Base-by-base conservation (phyloP, 2,113 vertebrate genomes). In the Pholis gunnellus region DNA sequence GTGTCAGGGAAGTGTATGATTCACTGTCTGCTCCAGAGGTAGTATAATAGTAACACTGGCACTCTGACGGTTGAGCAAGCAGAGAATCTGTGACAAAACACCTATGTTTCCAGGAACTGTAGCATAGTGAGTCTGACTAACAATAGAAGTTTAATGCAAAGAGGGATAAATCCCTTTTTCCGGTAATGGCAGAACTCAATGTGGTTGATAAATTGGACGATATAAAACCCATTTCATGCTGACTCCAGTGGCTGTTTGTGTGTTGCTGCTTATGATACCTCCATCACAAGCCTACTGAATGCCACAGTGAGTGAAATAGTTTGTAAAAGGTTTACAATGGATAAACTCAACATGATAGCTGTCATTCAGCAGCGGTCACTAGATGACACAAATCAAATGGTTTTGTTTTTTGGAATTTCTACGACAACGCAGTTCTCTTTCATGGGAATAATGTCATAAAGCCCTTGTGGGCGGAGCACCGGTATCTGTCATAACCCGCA, bases 171-270 rank as follows among this genome's bases (percentile, higher is more conserved):
- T 75, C 48, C 22, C 34, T 15, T 36, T 57, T 38, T 36, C 34
- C 64, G 56, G 14, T 42, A 46, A 72, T 22, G 29, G 40, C 59
- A 60, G 59, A 50, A 54, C 72, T 80, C 0, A 20, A 46, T 27
- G 31, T 50, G 70, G 72, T 20, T 56, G 83, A 85, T 77, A 64
- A 75, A 79, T 61, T 40, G 50, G 40, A 38, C 72, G 54, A 60
- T 85, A 75, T 83, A 82, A 75, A 77, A 57, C 54, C 65, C 52
- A 60, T 82, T 79, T 78, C 20, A 42, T 68, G 68, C 82, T 69
- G 82, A 71, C 70, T 87, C 3, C 22, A 15, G 25, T 22, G 27
- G 60, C 78, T 74, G 31, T 63, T 7, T 38, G 6, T 22, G 57
- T 64, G 52, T 29, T n/a, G 27, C 72, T 84, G 31, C 74, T 64